These are phyloP conservation scores for Fukomys damarensis DNA, from an alignment of 2,113 vertebrate species.

Conservation along the genomic window DNA sequence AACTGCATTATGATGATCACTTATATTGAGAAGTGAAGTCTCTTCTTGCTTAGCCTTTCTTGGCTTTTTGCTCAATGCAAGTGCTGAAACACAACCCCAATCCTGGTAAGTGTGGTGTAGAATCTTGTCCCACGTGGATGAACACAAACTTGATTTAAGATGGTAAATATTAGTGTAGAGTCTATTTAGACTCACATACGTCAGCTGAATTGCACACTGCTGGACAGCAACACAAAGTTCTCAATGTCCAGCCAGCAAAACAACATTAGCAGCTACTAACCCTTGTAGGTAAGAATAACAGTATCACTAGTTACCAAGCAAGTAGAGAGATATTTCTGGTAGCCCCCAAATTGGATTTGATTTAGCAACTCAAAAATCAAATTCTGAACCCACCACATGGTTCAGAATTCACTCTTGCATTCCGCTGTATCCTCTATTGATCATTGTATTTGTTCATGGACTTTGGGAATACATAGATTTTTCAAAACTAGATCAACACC, in stretches of 20 bases:
- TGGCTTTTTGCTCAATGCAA: background rate
- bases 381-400: background rate
- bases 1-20: background rate
- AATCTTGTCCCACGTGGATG: background rate
- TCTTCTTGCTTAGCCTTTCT: background rate
- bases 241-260: background rate
- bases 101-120: background rate
- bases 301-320: background rate
- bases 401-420: background rate
- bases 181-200: background rate
- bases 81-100: too few species aligned
- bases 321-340: background rate
- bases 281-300: background rate
- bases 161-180: background rate
- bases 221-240: background rate
- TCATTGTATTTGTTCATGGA: background rate
- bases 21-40: background rate
- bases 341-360: background rate
- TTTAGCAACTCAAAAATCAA: background rate
- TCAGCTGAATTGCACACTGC: background rate
- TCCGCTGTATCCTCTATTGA: background rate
- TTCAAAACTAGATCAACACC: background rate
- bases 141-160: background rate
- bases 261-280: background rate
- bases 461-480: background rate